Conservation (phyloP, 2,797 vertebrate genomes). For the Masticophis lateralis region DNA sequence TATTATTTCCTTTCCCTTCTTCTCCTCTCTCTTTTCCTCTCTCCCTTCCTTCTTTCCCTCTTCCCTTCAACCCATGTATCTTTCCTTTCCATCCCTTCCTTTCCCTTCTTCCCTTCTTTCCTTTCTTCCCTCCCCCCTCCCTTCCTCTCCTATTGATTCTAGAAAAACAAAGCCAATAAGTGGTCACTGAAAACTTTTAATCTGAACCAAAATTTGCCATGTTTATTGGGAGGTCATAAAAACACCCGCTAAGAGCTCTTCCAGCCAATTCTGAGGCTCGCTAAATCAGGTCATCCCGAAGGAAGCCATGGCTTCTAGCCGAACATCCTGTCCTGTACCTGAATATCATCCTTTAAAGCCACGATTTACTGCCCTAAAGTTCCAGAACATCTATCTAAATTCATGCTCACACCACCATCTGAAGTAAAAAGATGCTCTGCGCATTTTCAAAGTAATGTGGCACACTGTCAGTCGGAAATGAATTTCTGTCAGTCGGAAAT, state of each 20-base stretch:
- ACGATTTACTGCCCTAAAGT: neutral
- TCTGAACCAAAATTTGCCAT: neutral
- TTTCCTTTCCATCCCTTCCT: neutral
- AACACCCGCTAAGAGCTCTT: neutral
- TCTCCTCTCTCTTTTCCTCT: neutral
- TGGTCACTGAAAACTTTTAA: neutral
- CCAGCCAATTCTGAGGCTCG: neutral
- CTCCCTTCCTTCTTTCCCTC: no score
- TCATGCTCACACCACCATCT: neutral
- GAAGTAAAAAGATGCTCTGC: neutral
- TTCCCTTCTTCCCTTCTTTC: no score
- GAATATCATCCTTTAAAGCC: constrained; percentile 3
- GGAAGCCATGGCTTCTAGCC: no score
- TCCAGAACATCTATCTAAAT: constrained; percentile 2
- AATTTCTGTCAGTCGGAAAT: neutral
- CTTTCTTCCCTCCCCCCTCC: no score
- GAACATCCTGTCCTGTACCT: neutral
- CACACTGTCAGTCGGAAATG: neutral
- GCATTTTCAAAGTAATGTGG: neutral
- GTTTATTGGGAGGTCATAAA: neutral
- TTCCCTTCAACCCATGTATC: no score
- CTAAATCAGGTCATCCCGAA: neutral
- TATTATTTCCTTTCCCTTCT: neutral
- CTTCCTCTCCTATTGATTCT: neutral
- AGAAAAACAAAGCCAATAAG: neutral